Base-by-base conservation (phyloP, 1,140 invertebrate species). In the Nasonia longicornis region DNA sequence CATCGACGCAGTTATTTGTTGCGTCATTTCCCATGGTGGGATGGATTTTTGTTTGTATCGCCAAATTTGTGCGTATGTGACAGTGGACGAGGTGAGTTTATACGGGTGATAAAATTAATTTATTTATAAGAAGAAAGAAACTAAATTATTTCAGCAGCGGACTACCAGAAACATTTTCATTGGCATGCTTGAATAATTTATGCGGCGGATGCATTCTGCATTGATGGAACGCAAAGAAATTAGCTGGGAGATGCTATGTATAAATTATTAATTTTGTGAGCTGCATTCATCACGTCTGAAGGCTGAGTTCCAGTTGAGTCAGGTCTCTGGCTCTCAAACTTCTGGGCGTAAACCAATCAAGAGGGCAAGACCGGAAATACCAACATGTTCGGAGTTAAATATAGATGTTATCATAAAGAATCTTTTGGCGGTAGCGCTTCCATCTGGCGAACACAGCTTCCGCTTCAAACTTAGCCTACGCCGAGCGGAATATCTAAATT, bases 321-420 rank as follows among this genome's bases (percentile, higher is more conserved):
- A 71, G 69, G 11, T 58, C 31, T 35, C 31, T 35, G 20, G 16
- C 20, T 6, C 35, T 16, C 69, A 38, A 11, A 38, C 31, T 38
- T 71, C 6, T 14, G 69, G 11, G 26, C 14, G 26, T 31, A 38
- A 14, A 12, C 38, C 45, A 26, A 52, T 73, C 42, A 63, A 42
- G 72, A 63, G 72, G 72, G 48, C 11, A 63, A 52, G 48, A 63
- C 72, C 72, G 72, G 48, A 74, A 74, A 74, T 63, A 74, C 72
- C 48, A 63, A 74, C 26, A 22, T 63, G 26, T 63, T 63, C 29
- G 14, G 35, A 63, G 72, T 63, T 74, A 74, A 42, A 58, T 74
- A 63, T 74, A 74, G 72, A 74, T 74, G 72, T 74, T 74, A 74
- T 74, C 72, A 63, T 74, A 74, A 74, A 74, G 48, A 74, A 14